Conservation (phyloP, 2,113 vertebrate species). For the Pangasianodon hypophthalmus region DNA sequence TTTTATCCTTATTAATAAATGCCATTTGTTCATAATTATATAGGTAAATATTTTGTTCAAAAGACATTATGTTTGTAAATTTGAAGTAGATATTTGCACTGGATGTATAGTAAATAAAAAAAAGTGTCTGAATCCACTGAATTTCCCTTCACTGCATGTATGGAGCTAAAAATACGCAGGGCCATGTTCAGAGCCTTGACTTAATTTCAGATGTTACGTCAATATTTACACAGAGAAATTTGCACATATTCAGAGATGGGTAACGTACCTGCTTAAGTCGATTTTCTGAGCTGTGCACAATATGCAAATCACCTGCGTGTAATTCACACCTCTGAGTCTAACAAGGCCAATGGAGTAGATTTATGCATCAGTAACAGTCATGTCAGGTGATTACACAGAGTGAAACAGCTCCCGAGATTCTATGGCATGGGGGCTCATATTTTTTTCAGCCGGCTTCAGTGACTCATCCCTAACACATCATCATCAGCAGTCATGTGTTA, state of each 20-base stretch:
- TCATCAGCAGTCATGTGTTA: neutral
- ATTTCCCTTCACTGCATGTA: neutral
- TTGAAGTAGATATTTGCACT: too few relatives aligned
- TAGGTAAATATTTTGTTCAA: neutral
- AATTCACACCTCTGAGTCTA: neutral
- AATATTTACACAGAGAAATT: neutral
- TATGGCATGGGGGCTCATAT: neutral
- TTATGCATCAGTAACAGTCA: neutral
- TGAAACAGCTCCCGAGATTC: neutral
- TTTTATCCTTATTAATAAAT: neutral
- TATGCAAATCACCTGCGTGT: neutral
- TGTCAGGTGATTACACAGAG: neutral
- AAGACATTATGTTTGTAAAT: too few relatives aligned
- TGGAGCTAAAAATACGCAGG: neutral
- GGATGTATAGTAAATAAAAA: neutral
- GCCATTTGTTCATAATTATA: neutral
- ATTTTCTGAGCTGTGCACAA: neutral
- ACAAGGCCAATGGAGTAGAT: neutral
- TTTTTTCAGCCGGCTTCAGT: neutral
- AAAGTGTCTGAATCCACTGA: too few relatives aligned
- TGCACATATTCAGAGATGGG: neutral
- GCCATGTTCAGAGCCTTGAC: neutral
- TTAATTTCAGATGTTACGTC: neutral
- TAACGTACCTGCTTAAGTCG: neutral
- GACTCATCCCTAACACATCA: slow-evolving; percentile 9